Base-by-base conservation (phyloP, 1,140 invertebrate species). In the Centruroides sculpturatus region DNA sequence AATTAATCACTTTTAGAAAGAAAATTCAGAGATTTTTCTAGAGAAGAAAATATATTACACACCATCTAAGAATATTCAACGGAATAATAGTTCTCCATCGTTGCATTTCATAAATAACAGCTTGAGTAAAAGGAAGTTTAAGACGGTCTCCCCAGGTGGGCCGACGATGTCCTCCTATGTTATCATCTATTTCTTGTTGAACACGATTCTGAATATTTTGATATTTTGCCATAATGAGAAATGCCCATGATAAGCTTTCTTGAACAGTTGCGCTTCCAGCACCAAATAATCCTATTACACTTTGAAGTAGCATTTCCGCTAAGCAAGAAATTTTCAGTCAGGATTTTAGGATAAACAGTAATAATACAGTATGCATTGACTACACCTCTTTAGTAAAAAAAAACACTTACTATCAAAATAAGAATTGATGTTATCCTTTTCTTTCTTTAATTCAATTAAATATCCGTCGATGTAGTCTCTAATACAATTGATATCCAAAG, bases 401-500 rank as follows among this genome's bases (percentile, higher is more conserved):
- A 51, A 13, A 51, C 8, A 41, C 49, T 53, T 63, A 63, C 62
- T 59, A 11, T 36, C 41, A 47, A 59, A 65, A 46, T 59, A 47
- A 41, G 59, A 54, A 8, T 57, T 54, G 12, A 56, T 47, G 23
- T 63, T 57, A 50, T 59, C 47, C 12, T 35, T 50, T 35, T 11
- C 59, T 35, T 71, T 69, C 47, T 80, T 69, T 76, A 87, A 84
- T 75, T 87, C 81, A 51, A 86, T 77, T 23, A 92, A 74, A 70
- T 91, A 92, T 11, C 82, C 82, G 67, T 92, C 89, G 79, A 93
- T 90, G 13, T 92, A 82, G 74, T 92, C 88, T 56, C 85, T 78
- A 3, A 85, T 82, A 49, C 82, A 79, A 36, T 79, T 66, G 64
- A 75, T 68, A 62, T 80, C 73, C 66, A 86, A 85, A 1, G 79